Percentiles rank a stretch among this genome's conserved stretches.
Conservation (phyloP, 1,140 invertebrate species). For the Drosophila neocordata region DNA sequence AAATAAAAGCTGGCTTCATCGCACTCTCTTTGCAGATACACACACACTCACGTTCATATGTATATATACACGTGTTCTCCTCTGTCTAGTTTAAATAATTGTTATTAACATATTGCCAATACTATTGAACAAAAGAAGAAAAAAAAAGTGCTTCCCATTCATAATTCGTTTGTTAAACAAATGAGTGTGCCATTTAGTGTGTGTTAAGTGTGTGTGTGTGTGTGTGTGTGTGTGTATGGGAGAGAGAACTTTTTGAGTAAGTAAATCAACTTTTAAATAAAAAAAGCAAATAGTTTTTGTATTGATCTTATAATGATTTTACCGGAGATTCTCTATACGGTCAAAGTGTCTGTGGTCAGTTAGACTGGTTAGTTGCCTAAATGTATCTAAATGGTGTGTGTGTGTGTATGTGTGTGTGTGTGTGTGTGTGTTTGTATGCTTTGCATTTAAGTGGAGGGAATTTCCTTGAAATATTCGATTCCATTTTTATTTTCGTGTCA, state of each 20-base stretch:
- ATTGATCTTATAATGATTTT: neutral
- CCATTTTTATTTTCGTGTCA: slow-evolving; percentile 10
- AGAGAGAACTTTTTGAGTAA: neutral
- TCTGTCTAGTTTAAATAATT: neutral
- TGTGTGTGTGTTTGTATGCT: neutral
- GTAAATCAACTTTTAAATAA: neutral
- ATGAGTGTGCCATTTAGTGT: slow-evolving; percentile 14
- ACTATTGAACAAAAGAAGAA: too few species aligned
- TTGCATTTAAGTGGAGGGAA: slow-evolving; percentile 1
- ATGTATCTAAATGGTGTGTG: too few species aligned
- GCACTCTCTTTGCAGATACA: neutral
- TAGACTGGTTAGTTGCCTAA: neutral
- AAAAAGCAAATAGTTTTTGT: neutral
- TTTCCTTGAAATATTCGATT: slow-evolving; percentile 1
- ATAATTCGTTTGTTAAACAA: slow-evolving; percentile 1
- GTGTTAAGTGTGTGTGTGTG: neutral
- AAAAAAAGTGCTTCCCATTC: slow-evolving; percentile 11
- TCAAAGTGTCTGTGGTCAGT: slow-evolving; percentile 16
- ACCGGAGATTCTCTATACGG: neutral
- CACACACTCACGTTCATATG: neutral
- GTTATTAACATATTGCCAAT: neutral
- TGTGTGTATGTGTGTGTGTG: neutral
- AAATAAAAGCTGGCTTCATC: slow-evolving; percentile 7
- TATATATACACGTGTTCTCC: neutral
- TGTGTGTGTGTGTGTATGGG: neutral